Conservation (phyloP, 2,113 vertebrate species). For the Sorex fumeus region DNA sequence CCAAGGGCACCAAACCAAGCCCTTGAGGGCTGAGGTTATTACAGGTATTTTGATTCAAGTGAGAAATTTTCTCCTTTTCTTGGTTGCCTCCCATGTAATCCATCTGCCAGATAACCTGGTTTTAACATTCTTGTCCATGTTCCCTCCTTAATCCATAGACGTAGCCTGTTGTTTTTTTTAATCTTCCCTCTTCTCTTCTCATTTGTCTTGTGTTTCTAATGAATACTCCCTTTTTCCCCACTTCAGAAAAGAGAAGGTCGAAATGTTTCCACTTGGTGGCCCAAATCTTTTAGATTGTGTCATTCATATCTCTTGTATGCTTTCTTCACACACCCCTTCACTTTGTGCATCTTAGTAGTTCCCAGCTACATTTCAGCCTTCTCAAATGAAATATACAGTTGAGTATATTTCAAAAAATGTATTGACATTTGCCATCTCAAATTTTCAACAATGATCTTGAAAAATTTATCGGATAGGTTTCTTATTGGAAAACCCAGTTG, state of each 20-base stretch:
- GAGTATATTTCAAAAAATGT: conserved; percentile 74
- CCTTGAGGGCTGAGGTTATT: conserved; percentile 94
- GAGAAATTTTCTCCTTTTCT: conserved; percentile 72
- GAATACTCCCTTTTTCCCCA: not conserved
- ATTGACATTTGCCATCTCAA: conserved; percentile 18
- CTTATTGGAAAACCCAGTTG: conserved; percentile 25
- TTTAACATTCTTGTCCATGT: conserved; percentile 85
- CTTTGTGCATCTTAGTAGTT: conserved; percentile 44
- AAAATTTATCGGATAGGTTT: not conserved
- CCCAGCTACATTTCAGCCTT: conserved; percentile 76
- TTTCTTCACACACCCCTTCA: not conserved
- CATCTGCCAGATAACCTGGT: conserved; percentile 72
- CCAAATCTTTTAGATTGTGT: not conserved
- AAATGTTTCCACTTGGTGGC: conserved; percentile 55
- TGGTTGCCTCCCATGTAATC: conserved; percentile 68
- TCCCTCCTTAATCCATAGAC: conserved; percentile 67
- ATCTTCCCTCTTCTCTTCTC: not conserved
- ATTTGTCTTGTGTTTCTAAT: conserved; percentile 35
- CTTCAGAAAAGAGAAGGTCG: conserved; percentile 66
- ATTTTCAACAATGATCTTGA: conserved; percentile 50
- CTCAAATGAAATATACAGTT: conserved; percentile 79
- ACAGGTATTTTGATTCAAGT: conserved; percentile 93
- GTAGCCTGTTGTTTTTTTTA: not conserved
- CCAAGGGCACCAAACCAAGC: conserved; percentile 94
- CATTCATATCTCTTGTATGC: not conserved